Base-by-base conservation (phyloP, 30 jellyfish, hydroid and myxozoan species). In the Aurelia coerulea region DNA sequence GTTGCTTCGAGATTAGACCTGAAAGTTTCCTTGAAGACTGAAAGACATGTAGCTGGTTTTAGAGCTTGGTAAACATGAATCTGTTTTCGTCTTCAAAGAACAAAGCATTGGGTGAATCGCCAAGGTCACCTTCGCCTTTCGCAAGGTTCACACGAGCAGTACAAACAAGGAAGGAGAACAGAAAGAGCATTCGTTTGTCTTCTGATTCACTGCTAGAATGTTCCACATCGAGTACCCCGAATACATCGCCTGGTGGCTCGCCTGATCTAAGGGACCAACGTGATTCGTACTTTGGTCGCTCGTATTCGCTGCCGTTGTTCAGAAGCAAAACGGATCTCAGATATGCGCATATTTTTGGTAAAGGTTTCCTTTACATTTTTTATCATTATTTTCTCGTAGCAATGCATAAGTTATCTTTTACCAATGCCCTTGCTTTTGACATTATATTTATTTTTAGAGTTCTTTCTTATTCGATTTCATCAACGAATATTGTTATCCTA, bases 281-380 rank as follows among this genome's bases (percentile, higher is more conserved):
- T 51, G 84, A 81, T 29, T 51, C 74, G 34, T 69, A 51, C 63
- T 50, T 81, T 37, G 58, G 52, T 59, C 76, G 86, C 18, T 70
- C 92, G 5, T 64, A 12, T 42, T 83, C 92, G 8, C 52, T 83
- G 65, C 92, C 92, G 29, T 73, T 83, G 13, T 83, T 70, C 71
- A 83, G 64, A 29, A 83, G 92, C 86, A 83, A 62, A 68, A 83
- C 92, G 34, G 74, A 72, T 70, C 85, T 46, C 35, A 54, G 92
- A 83, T 83, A 83, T 32, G 79, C 86, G 65, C 92, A 83, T 65
- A 54, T 81, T 13, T 68, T 81, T 9, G 91, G 91, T 81, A 81
- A 79, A 79, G 46, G 41, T 39, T 19, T 31, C 16, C 49, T 23
- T 2, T 46, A 46, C 56, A 46, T 9, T 4, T 46, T 4, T 46